Conservation (phyloP, 2,888 invertebrate species). For the Oscheius onirici region DNA sequence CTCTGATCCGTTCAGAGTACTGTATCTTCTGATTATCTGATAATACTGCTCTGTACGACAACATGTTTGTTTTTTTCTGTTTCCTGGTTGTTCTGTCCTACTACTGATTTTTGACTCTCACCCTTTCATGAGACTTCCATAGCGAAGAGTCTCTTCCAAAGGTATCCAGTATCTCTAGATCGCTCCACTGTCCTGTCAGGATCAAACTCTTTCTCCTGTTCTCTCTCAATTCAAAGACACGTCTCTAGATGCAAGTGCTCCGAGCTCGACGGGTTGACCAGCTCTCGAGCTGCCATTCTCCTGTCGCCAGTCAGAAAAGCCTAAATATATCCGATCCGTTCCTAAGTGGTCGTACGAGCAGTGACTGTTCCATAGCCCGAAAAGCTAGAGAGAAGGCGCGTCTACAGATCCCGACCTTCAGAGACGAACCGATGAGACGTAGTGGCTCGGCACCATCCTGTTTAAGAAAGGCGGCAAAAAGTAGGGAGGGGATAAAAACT, state of each 20-base stretch:
- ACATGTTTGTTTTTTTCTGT: neutral
- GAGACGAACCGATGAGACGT: conserved; percentile 2
- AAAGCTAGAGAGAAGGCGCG: conserved; percentile 10
- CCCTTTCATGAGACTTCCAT: too few relatives aligned
- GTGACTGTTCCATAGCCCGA: conserved; percentile 19
- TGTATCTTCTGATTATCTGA: too few relatives aligned
- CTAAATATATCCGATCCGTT: conserved; percentile 10
- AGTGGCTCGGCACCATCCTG: conserved; percentile 26
- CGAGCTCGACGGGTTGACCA: conserved; percentile 22
- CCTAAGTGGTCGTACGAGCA: conserved; percentile 21
- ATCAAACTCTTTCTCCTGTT: too few relatives aligned
- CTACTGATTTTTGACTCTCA: neutral
- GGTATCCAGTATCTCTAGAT: too few relatives aligned
- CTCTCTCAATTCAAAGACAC: neutral
- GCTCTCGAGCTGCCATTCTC: neutral
- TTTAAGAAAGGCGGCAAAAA: neutral
- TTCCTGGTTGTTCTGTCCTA: neutral
- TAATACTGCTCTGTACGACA: neutral
- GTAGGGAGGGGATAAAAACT: neutral
- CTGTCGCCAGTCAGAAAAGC: neutral
- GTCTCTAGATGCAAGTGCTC: conserved; percentile 15
- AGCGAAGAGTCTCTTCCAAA: too few relatives aligned
- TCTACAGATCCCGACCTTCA: conserved; percentile 6
- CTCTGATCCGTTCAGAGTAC: too few relatives aligned
- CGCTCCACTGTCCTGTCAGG: too few relatives aligned